phyloP scores from a whole-genome alignment of 2,113 vertebrate genomes.

The Peromyscus californicus region DNA sequence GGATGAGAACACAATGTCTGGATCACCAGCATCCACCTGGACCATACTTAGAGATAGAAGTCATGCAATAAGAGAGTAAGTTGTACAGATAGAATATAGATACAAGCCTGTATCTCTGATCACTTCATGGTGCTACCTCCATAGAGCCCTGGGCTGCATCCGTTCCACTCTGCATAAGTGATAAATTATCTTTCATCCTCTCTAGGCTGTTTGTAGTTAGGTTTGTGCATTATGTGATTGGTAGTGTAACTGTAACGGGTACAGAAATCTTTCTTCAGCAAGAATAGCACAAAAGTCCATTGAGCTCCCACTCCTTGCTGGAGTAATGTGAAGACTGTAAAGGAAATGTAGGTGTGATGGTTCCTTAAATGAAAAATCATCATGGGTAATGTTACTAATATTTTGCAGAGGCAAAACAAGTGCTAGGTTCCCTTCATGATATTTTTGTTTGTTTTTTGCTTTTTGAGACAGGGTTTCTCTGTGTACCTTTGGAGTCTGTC shows the following conservation, averaged over 20 bases:
- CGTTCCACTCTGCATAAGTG: not conserved
- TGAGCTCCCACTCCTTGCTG: not conserved
- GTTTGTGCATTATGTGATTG: not conserved
- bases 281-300: not conserved
- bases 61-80: not conserved
- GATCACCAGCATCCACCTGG: not conserved
- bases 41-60: not conserved
- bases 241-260: not conserved
- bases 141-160: not conserved
- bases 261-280: not conserved
- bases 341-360: not conserved
- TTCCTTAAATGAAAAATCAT: constrained; percentile 44
- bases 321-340: not conserved
- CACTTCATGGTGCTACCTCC: not conserved
- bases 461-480: no score
- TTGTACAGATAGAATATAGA: not conserved
- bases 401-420: not conserved
- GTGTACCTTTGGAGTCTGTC: no score
- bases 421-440: not conserved
- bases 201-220: constrained; percentile 9
- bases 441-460: no score
- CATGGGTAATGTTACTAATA: not conserved
- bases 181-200: not conserved
- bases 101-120: not conserved
- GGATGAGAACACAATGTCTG: not conserved